A percentile compares a stretch with the other conserved stretches of the same genome.
phyloP scores from a whole-genome alignment of 1,140 invertebrate species.

The Eueides isabella region DNA sequence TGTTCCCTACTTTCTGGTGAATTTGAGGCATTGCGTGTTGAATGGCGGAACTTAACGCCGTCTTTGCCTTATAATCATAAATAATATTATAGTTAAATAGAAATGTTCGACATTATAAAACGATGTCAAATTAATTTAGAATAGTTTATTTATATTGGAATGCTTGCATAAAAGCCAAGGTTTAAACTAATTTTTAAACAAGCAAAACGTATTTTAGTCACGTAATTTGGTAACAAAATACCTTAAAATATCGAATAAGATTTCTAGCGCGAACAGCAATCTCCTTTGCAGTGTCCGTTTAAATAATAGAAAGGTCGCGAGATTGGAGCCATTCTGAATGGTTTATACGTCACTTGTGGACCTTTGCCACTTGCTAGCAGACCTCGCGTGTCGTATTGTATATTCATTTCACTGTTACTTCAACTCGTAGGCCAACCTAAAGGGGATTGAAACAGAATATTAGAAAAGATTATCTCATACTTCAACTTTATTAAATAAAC shows the following conservation, averaged over 20 bases:
- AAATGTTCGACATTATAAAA: not conserved
- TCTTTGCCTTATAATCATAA: no score
- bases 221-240: conserved; percentile 11
- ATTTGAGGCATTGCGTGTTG: no score
- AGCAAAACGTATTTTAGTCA: not conserved
- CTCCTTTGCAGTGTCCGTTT: conserved; percentile 64
- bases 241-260: conserved; percentile 35
- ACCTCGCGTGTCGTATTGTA: conserved; percentile 69
- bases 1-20: no score
- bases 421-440: conserved; percentile 37
- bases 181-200: not conserved
- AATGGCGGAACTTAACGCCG: no score
- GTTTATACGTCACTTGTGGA: conserved; percentile 79
- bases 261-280: conserved; percentile 55
- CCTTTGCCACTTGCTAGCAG: conserved; percentile 64
- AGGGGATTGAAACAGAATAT: conserved; percentile 17
- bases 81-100: not conserved
- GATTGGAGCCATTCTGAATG: conserved; percentile 75
- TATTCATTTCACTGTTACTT: conserved; percentile 69
- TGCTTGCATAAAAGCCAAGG: no score
- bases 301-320: conserved; percentile 79
- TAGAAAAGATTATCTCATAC: conserved; percentile 3
- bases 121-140: no score
- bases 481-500: not conserved
- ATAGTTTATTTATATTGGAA: not conserved